Evolutionary conservation across 2,888 invertebrate genomes (phyloP), one percentile per base, ranked within the genome.

Genomic region (Ditylenchus weischeri): DNA sequence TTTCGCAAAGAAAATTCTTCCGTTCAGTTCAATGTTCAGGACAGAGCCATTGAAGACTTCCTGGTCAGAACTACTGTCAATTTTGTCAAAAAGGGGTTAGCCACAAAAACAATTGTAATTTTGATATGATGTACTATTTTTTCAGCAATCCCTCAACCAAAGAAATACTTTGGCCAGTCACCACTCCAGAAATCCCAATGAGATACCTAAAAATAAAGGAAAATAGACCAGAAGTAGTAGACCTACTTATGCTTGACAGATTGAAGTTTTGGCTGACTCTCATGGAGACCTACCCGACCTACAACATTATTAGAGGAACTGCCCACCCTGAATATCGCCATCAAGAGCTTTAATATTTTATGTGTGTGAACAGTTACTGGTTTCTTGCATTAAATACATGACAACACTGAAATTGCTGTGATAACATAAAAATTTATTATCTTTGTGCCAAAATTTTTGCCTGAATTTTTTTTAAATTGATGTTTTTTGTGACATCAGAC

Each of bases 241-340:
- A 59, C 8, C 11, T 36, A n/a, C 43, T 59, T 19, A 38, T 59
- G 36, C 38, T 59, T 10, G 59, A 59, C 59, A 50, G 58, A 29
- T 47, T 67, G 36, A 57, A 57, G 58, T 67, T 67, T 57, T 67
- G 67, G 67, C 67, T 60, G 58, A 29, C 48, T 54, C 49, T 67
- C 2, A 47, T 60, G 8, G 67, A 67, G 35, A 65, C 54, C 11
- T 36, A 67, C 21, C 18, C 48, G 18, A 48, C 54, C 21, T 67
- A 58, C 47, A 67, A 67, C 49, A n/a, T 67, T 13, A 67, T 67
- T 35, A 23, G 65, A 18, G 67, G 67, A 5, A 59, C 59, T 21
- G 13, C n/a, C 11, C 59, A 38, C 35, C 10, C 11, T 11, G 59
- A 59, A 35, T 36, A 19, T 13, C 59, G 29, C 15, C 59, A 59